Base-by-base conservation (phyloP, 2,797 vertebrate species). In the Pangasius macronema region DNA sequence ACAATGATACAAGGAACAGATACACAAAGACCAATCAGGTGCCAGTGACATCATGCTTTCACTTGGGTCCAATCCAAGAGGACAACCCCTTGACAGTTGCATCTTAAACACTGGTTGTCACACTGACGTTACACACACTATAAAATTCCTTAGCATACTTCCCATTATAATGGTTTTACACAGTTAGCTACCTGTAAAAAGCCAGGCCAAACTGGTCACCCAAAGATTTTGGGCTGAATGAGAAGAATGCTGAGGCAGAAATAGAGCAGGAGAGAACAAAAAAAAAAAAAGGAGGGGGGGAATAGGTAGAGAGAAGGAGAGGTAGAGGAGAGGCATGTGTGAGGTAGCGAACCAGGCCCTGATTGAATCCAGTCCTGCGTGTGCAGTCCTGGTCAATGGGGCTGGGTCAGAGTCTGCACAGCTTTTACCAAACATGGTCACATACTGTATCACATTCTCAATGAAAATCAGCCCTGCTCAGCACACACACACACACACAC, bases 361-460 rank as follows among this genome's bases (percentile, higher is more conserved):
- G 94, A 95, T 93, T 94, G 91, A 95, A 94, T 94, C 93, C 94
- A 95, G 93, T 91, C 88, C 83, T 86, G 85, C 73, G 53, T 91
- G 83, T 86, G 65, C 72, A 55, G 86, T 87, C 73, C 49, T 88
- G 92, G 94, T 94, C 94, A 94, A 92, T 92, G 92, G 93, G 82
- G 92, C 91, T 93, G 92, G 93, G 91, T 94, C 92, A 92, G 91
- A 92, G 93, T 90, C 81, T 90, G 91, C 87, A 91, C 89, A 93
- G 93, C 92, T 95, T 92, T 96, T 96, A 96, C 96, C 95, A 96
- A 96, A 96, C 94, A 96, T 96, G 96, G 96, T 96, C 95, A 96
- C 93, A 82, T 92, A 90, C 81, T 83, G 87, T 83, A 94, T 92
- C 93, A 90, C 92, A 93, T 94, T 85, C 93, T 94, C 91, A 91